These are phyloP conservation scores for Anguilla marmorata DNA, from an alignment of 2,797 vertebrate species.

Conservation along the genomic window DNA sequence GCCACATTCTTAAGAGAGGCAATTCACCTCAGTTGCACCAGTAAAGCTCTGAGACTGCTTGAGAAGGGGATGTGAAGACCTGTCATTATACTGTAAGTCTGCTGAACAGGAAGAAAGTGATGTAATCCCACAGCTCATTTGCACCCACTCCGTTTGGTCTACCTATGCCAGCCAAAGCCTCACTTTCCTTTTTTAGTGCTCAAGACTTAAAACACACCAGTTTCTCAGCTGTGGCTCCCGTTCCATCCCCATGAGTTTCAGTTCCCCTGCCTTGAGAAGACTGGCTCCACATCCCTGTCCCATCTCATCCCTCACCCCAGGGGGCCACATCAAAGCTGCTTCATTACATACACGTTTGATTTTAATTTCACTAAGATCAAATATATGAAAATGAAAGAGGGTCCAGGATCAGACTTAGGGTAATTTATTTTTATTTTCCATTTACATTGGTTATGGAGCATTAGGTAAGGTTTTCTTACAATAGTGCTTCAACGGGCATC, in stretches of 20 bases:
- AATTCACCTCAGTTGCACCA: background rate
- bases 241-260: background rate
- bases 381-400: background rate
- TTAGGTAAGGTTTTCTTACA: too few relatives aligned
- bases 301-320: background rate
- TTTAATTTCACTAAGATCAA: background rate
- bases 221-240: background rate
- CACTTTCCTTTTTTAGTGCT: background rate
- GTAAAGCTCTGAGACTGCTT: background rate
- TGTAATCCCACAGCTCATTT: conserved; percentile 11
- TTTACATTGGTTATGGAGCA: background rate
- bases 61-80: background rate
- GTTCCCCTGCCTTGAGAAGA: background rate
- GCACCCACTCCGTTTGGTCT: background rate
- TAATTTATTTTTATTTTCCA: background rate
- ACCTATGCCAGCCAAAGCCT: background rate
- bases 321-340: background rate
- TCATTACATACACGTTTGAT: background rate
- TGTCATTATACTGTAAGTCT: background rate
- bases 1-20: background rate
- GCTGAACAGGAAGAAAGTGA: background rate
- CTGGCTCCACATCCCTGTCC: background rate
- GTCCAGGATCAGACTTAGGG: background rate
- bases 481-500: background rate
- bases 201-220: background rate